Conservation (phyloP, 2,797 vertebrate species). For the Pipistrellus kuhlii region DNA sequence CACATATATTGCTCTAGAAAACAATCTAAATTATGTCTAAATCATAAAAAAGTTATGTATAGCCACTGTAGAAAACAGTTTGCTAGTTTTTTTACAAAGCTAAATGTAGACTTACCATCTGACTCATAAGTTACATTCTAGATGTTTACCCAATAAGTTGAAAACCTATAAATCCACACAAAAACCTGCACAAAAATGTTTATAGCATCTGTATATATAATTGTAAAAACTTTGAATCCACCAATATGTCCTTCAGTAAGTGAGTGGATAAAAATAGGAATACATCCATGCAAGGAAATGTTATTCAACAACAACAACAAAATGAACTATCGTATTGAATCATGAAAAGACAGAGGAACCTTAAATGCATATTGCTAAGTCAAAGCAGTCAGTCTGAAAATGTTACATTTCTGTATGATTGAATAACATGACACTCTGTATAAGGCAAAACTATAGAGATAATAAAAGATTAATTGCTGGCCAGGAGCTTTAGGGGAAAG, state of each 20-base stretch:
- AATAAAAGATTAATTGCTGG: neutral
- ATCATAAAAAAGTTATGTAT: neutral
- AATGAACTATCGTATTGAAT: neutral
- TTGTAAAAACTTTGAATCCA: neutral
- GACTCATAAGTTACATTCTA: neutral
- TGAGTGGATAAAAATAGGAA: neutral
- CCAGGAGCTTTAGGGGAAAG: neutral
- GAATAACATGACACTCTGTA: neutral
- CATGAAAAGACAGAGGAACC: neutral
- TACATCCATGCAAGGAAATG: neutral
- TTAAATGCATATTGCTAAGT: neutral
- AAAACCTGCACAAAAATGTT: neutral
- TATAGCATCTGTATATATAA: neutral
- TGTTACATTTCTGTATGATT: neutral
- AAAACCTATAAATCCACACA: neutral
- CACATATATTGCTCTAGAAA: neutral
- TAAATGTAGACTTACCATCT: neutral
- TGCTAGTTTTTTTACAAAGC: constrained; percentile 34
- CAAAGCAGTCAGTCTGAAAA: neutral
- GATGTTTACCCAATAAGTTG: neutral
- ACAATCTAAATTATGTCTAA: neutral
- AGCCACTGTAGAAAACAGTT: neutral
- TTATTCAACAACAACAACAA: constrained; percentile 45
- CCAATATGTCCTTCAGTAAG: neutral
- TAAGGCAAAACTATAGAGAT: constrained; percentile 1